Percentiles rank a stretch among this genome's conserved stretches.
These are phyloP conservation scores for Brachylomia viminalis DNA, from an alignment of 2,888 invertebrate species.

Conservation along the genomic window DNA sequence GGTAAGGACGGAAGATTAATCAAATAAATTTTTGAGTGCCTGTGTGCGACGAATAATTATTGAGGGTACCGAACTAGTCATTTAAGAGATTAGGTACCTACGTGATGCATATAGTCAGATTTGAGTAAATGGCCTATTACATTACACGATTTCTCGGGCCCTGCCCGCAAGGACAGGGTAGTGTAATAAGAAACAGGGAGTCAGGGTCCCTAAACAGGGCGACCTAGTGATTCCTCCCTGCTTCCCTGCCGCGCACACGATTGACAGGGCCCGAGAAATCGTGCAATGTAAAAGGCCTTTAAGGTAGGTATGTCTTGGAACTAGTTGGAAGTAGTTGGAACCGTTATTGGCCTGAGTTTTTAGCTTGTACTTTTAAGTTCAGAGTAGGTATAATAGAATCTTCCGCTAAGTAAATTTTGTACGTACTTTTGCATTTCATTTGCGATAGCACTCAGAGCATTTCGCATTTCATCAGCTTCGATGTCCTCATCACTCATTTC, in stretches of 20 bases:
- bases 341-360: not conserved
- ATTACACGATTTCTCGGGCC: too few relatives aligned
- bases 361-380: not conserved
- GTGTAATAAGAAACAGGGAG: too few relatives aligned
- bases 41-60: not conserved
- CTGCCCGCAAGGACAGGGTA: too few relatives aligned
- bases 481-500: constrained; percentile 51
- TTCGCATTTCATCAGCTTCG: constrained; percentile 70
- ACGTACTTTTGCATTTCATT: constrained; percentile 78
- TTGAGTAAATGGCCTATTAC: too few relatives aligned
- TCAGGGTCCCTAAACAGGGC: too few relatives aligned
- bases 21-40: not conserved
- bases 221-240: too few relatives aligned
- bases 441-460: constrained; percentile 76
- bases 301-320: not conserved
- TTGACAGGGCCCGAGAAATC: too few relatives aligned
- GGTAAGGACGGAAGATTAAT: not conserved
- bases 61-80: not conserved
- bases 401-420: not conserved
- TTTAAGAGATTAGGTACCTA: not conserved
- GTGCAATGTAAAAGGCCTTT: too few relatives aligned
- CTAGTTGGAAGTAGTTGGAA: not conserved
- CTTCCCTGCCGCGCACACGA: too few relatives aligned
- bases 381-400: not conserved
- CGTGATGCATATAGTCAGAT: not conserved